Conservation (phyloP, 2,113 vertebrate genomes). For the Lichenostomus cassidix region DNA sequence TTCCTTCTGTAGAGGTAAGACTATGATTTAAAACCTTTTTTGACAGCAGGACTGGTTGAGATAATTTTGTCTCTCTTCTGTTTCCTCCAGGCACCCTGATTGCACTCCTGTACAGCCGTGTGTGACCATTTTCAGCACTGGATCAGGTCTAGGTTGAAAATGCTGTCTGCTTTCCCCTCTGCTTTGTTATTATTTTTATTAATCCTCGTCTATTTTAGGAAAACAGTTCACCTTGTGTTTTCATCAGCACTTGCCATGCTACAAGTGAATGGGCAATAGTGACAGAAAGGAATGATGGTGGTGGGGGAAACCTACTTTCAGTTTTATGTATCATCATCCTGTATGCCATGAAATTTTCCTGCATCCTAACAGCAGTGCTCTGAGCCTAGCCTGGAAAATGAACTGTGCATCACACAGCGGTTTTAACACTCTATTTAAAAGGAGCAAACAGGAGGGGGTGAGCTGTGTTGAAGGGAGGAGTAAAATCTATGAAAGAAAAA, state of each 20-base stretch:
- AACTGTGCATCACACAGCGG: not conserved
- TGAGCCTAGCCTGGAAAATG: not conserved
- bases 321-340: fast-evolving
- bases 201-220: not conserved
- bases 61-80: not conserved
- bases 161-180: not conserved
- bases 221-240: not conserved
- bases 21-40: not conserved
- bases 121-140: not conserved
- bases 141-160: not conserved
- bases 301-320: not conserved
- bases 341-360: not conserved
- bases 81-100: not conserved
- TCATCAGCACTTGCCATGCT: not conserved
- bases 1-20: not conserved
- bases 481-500: not conserved
- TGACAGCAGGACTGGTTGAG: not conserved
- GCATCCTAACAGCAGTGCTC: not conserved
- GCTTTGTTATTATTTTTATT: not conserved
- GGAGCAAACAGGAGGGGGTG: not conserved
- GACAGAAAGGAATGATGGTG: not conserved
- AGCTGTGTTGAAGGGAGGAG: not conserved
- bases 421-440: not conserved
- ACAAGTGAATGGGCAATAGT: not conserved
- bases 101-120: fast-evolving